phyloP scores from a whole-genome alignment of 2,113 vertebrate genomes.

The Muntiacus muntjak region DNA sequence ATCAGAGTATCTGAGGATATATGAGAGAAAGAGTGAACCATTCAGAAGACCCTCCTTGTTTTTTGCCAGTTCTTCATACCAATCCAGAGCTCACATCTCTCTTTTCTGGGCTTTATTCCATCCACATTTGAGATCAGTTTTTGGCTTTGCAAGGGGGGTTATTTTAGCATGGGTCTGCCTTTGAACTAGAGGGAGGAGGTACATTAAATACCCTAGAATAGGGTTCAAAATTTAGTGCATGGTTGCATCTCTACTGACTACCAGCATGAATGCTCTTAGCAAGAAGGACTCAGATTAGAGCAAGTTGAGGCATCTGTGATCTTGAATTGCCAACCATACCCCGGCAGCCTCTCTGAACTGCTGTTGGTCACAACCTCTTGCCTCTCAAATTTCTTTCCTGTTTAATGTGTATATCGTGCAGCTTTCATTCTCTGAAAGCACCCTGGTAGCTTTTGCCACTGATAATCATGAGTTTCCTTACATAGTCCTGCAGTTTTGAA shows the following conservation, averaged over 20 bases:
- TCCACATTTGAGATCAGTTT: neutral
- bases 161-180: neutral
- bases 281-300: neutral
- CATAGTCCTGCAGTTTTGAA: slow-evolving; percentile 11
- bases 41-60: neutral
- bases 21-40: neutral
- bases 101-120: slow-evolving; percentile 16
- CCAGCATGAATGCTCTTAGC: neutral
- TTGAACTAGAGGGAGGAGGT: neutral
- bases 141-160: neutral
- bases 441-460: neutral
- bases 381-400: slow-evolving; percentile 17
- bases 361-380: neutral
- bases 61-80: neutral
- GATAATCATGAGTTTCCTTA: slow-evolving; percentile 28
- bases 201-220: neutral
- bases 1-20: neutral
- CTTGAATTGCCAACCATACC: neutral
- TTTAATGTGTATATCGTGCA: neutral
- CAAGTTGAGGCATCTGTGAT: neutral
- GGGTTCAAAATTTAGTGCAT: slow-evolving; percentile 6
- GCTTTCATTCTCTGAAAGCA: slow-evolving; percentile 15
- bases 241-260: slow-evolving; percentile 15
- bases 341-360: neutral
- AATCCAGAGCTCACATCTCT: neutral